Evolutionary conservation across 2,113 vertebrate genomes (phyloP).

Genomic region (Microcebus ravelobensis): DNA sequence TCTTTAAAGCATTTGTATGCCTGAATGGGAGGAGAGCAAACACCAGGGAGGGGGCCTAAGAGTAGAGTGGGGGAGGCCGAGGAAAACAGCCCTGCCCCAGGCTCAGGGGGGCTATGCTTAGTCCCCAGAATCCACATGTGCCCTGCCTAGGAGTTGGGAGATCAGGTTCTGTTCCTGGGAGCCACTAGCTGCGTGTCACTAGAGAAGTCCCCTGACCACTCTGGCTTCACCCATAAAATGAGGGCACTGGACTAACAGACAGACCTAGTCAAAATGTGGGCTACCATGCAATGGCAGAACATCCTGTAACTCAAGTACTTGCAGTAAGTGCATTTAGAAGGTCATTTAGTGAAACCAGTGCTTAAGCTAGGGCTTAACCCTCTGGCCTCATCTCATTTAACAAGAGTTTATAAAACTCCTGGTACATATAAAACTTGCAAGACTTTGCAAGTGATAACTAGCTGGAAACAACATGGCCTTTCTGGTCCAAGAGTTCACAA

Average conservation of each 20-base stretch:
- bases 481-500: background rate
- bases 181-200: background rate
- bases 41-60: background rate
- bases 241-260: background rate
- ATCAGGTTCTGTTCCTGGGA: background rate
- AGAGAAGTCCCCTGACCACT: background rate
- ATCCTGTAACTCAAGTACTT: background rate
- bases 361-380: background rate
- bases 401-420: background rate
- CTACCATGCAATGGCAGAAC: background rate
- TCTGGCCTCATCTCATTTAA: background rate
- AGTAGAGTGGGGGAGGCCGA: background rate
- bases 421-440: background rate
- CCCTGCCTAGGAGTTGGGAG: background rate
- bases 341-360: background rate
- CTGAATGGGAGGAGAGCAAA: background rate
- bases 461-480: background rate
- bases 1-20: conserved; percentile 10
- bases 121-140: too few species aligned
- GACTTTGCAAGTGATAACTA: background rate
- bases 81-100: background rate
- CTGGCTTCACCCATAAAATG: background rate
- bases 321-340: background rate
- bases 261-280: background rate
- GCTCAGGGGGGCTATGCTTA: background rate